Conservation (phyloP, 2,888 invertebrate species). For the Mechanitis mazaeus region DNA sequence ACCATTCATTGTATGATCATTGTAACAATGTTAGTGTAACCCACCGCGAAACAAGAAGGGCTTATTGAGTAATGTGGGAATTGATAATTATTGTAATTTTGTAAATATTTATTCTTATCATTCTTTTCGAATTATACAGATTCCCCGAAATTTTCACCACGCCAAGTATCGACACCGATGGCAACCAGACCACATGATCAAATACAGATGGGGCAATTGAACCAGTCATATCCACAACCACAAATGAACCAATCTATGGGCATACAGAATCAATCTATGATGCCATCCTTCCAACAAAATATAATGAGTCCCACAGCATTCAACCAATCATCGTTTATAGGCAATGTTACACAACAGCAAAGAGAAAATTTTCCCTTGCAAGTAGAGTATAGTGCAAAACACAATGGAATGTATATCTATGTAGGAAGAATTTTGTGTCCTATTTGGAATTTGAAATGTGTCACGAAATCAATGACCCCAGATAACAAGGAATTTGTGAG, state of each 20-base stretch:
- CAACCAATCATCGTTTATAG: conserved; percentile 58
- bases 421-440: conserved; percentile 91
- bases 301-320: conserved; percentile 53
- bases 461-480: conserved; percentile 75
- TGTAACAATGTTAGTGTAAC: too few species aligned
- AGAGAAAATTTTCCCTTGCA: conserved; percentile 61
- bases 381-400: conserved; percentile 82
- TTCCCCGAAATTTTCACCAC: conserved; percentile 68
- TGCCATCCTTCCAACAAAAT: conserved; percentile 56
- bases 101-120: background rate
- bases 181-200: conserved; percentile 54
- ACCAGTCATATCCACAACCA: conserved; percentile 57
- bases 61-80: too few species aligned
- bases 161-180: conserved; percentile 73
- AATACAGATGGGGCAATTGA: conserved; percentile 51
- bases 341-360: conserved; percentile 59
- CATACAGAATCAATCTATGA: conserved; percentile 47
- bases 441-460: conserved; percentile 90
- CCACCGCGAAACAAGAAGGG: too few species aligned
- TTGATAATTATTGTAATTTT: too few species aligned
- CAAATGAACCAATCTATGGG: conserved; percentile 58
- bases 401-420: conserved; percentile 95
- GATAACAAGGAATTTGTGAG: conserved; percentile 78
- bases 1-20: too few species aligned
- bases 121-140: conserved; percentile 37